Percentiles rank a stretch among this genome's conserved stretches.
Conservation (phyloP, 2,888 invertebrate genomes). For the Dexiosoma caninum region DNA sequence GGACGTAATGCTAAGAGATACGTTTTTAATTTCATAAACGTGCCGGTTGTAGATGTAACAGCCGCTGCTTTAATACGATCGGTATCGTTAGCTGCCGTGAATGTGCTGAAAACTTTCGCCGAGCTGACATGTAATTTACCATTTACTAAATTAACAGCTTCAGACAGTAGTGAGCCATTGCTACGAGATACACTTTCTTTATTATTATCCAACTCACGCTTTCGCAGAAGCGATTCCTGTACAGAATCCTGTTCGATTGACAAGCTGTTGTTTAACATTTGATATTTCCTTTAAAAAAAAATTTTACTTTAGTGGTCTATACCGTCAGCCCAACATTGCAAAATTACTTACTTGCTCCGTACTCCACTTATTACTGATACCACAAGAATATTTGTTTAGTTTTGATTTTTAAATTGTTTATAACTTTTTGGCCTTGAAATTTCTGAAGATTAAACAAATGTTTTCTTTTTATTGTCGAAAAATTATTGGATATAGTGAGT, state of each 20-base stretch:
- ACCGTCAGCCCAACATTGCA: neutral
- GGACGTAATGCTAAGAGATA: constrained; percentile 93
- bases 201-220: neutral
- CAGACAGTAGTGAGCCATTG: constrained; percentile 23
- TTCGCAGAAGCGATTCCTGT: constrained; percentile 10
- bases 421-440: constrained; percentile 45
- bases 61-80: constrained; percentile 1
- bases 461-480: constrained; percentile 22
- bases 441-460: too few relatives aligned
- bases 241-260: neutral
- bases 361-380: constrained; percentile 46
- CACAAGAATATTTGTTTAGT: constrained; percentile 38
- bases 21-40: constrained; percentile 91
- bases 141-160: constrained; percentile 10
- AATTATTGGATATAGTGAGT: neutral
- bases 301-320: neutral
- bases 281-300: neutral
- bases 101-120: neutral
- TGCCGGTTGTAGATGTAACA: constrained; percentile 68
- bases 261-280: constrained; percentile 12
- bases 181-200: neutral
- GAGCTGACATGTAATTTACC: constrained; percentile 31
- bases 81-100: neutral
- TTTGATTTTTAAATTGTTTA: constrained; percentile 42
- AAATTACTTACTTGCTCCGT: constrained; percentile 39